Percentiles rank a stretch among this genome's conserved stretches.
phyloP scores from a whole-genome alignment of 2,888 invertebrate genomes.

The Chesias legatella region DNA sequence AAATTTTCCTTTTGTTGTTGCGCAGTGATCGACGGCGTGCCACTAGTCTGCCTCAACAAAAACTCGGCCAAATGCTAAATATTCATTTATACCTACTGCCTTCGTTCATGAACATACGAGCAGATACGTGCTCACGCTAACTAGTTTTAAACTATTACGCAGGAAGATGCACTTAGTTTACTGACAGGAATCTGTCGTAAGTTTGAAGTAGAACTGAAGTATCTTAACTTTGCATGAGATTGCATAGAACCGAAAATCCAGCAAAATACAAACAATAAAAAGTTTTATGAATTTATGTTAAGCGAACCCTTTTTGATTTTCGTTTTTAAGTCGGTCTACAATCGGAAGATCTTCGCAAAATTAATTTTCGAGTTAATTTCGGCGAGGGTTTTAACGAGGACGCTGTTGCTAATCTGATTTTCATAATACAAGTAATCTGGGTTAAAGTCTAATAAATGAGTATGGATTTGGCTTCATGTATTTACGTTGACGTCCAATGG shows the following conservation, averaged over 20 bases:
- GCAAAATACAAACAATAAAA: constrained; percentile 11
- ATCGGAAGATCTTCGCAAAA: constrained; percentile 16
- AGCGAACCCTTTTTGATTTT: constrained; percentile 10
- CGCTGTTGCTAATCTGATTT: constrained; percentile 20
- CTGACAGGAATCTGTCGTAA: constrained; percentile 15
- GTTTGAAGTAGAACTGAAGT: constrained; percentile 14
- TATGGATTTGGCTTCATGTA: constrained; percentile 10
- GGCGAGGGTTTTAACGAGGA: constrained; percentile 12
- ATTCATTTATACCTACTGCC: constrained; percentile 51
- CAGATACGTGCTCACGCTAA: constrained; percentile 8
- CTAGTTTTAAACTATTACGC: constrained; percentile 21
- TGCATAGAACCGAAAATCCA: constrained; percentile 11
- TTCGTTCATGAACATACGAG: constrained; percentile 1
- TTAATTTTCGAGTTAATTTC: constrained; percentile 21
- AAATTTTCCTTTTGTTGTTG: constrained; percentile 73
- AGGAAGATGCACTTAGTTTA: constrained; percentile 19
- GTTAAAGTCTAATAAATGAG: constrained; percentile 18
- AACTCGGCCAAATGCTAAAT: constrained; percentile 63
- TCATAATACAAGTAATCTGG: constrained; percentile 24
- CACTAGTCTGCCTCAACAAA: constrained; percentile 35
- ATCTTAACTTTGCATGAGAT: constrained; percentile 17
- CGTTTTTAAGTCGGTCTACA: constrained; percentile 9
- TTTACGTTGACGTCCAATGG: constrained; percentile 10
- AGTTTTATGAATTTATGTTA: constrained; percentile 13
- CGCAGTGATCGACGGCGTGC: constrained; percentile 49